A percentile compares a stretch with the other conserved stretches of the same genome.
Evolutionary conservation across 2,888 invertebrate species (phyloP).

Genomic region (Atethmia centrago): DNA sequence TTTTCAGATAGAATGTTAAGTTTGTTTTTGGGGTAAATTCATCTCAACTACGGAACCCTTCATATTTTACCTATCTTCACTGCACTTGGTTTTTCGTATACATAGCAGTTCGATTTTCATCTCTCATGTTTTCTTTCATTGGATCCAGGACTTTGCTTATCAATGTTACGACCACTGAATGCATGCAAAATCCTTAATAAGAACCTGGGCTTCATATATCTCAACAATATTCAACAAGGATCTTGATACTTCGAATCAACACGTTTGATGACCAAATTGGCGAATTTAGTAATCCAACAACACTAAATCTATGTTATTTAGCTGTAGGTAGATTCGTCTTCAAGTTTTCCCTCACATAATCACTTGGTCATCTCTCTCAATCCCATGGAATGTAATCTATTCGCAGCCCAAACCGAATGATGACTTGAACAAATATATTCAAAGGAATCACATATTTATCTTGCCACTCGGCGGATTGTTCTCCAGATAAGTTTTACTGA

Average conservation of each 20-base stretch:
- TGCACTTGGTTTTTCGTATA: background rate
- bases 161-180: background rate
- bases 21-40: no score
- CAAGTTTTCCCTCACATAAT: background rate
- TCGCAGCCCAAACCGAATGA: conserved; percentile 33
- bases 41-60: no score
- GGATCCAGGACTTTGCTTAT: background rate
- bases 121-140: background rate
- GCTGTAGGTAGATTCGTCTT: background rate
- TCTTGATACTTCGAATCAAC: background rate
- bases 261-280: background rate
- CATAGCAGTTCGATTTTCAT: background rate
- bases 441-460: conserved; percentile 57
- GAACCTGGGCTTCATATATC: background rate
- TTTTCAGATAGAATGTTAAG: no score
- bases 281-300: background rate
- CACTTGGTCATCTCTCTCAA: conserved; percentile 2
- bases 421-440: conserved; percentile 55
- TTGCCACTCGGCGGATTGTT: conserved; percentile 57
- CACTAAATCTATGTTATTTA: background rate
- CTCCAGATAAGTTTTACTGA: conserved; percentile 60
- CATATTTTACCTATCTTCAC: background rate
- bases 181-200: background rate
- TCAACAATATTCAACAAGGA: background rate
- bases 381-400: conserved; percentile 44